Base-by-base conservation (phyloP, 2,888 invertebrate species). In the Elegia similella region DNA sequence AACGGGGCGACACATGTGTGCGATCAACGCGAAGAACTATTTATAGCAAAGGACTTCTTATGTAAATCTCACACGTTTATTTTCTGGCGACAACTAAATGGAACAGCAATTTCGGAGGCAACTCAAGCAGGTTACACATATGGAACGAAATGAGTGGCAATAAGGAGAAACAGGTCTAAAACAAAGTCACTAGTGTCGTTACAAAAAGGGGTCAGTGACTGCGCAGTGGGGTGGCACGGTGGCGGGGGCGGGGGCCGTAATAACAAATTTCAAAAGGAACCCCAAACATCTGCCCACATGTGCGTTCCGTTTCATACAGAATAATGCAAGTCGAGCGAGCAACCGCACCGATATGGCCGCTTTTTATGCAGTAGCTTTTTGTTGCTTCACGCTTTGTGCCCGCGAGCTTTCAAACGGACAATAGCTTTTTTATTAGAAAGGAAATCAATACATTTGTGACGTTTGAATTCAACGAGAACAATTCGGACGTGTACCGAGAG, bases 281-380 rank as follows among this genome's bases (percentile, higher is more conserved):
- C 87, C 86, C 78, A 76, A 88, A 86, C 91, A 91, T 90, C 91
- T 91, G 90, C 76, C 75, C 82, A 82, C 90, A 91, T 89, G 84
- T 90, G 90, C 82, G 82, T 82, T 82, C 69, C 76, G 76, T 82
- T 86, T 74, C 78, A 81, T 80, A 82, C 77, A 75, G 76, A 83
- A 88, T 86, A 89, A 89, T 84, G 86, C 85, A 84, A 86, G 86
- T 82, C 75, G 86, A 80, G 82, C 84, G 75, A 76, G 79, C 78
- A 84, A 84, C 84, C 82, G 72, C 84, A 82, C 73, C 79, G 78
- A 80, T 80, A 80, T 73, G 65, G 72, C 73, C 71, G 70, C 75
- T 86, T 88, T 88, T 86, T 86, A 77, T 84, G 80, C 77, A 80
- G 78, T 79, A 80, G 78, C 79, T 86, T 86, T 86, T 86, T 88